Evolutionary conservation across 2,113 vertebrate genomes (phyloP), one percentile per base, ranked within the genome.

Genomic region (Catharus minimus): DNA sequence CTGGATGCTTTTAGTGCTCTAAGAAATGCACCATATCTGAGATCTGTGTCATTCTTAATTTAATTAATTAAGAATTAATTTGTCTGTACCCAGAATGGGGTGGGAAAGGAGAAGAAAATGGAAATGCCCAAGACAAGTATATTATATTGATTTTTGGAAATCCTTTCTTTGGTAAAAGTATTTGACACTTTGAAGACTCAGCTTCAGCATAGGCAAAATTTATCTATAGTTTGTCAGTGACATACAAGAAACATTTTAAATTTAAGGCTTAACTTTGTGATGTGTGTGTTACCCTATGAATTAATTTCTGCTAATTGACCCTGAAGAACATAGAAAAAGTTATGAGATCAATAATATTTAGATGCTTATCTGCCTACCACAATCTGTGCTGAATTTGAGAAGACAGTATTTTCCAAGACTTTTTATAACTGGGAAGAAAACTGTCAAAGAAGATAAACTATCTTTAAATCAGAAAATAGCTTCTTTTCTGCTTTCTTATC

Each of bases 401-500:
- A 82, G 15, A 19, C 36, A 74, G n/a, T 36, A 62, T 86, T 92
- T 90, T 82, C 39, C n/a, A 58, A 81, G 36, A 27, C 23, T 1
- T 10, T 30, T 88, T 94, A 60, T 53, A 83, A 73, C 32, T 32
- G 15, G 16, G 8, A 39, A 73, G 43, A 93, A 88, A 91, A 61
- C 79, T 82, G 79, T 41, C 58, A 66, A 91, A 72, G 80, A 89
- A 81, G 79, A 95, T 76, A 86, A 91, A 55, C 50, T 82, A 88
- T 91, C 74, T 87, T 89, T 61, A 79, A 89, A 94, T 93, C 88
- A 95, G 75, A 88, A 94, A 95, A 91, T 86, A 93, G 14, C 32
- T 96, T 82, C 19, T 86, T 86, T 74, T 64, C 62, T 77, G 55
- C 67, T 88, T 20, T 80, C 67, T 89, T 91, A 92, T 92, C 75